Base-by-base conservation (phyloP, 2,797 vertebrate species). In the Anomalospiza imberbis region DNA sequence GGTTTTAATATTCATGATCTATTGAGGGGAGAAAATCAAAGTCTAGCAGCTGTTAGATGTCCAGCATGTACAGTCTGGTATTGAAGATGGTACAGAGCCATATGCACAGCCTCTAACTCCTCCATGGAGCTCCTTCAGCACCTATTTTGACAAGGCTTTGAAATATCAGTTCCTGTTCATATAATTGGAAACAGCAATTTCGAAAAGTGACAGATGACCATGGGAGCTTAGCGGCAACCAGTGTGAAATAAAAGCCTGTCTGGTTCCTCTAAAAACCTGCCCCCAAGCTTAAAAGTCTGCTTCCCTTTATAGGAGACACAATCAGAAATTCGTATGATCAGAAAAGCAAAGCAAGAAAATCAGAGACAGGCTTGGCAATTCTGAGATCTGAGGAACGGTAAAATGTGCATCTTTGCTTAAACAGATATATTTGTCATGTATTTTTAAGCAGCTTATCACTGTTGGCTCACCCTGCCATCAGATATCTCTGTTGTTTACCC, bases 61-160 rank as follows among this genome's bases (percentile, higher is more conserved):
- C 40, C 61, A 76, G 38, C 11, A 32, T 0, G 6, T 0, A 0
- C 7, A 12, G 17, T 19, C 18, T 32, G 26, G 40, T 50, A 22
- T 7, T 54, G 13, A 65, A 65, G 36, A 80, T 54, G 7, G 3
- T 44, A 16, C 12, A 62, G 17, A 76, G 10, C 9, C 22, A 9
- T 6, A 3, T 4, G 5, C 36, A 40, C 12, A 50, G n/a, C 38
- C 17, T 62, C 14, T 53, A 53, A 12, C 16, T n/a, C 14, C 2
- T 31, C 8, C 2, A 3, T 24, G 28, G 24, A 47, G 25, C 3
- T 85, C 26, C 42, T 63, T 67, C 57, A 66, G 20, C 29, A n/a
- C 7, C 0, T 0, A 26, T 62, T 80, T 66, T n/a, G 14, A 31
- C 28, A 19, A 66, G 21, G 5, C 3, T 91, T 95, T 84, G 24